Percentiles rank a stretch among this genome's conserved stretches.
Conservation (phyloP, 2,113 vertebrate genomes). For the Anolis carolinensis region DNA sequence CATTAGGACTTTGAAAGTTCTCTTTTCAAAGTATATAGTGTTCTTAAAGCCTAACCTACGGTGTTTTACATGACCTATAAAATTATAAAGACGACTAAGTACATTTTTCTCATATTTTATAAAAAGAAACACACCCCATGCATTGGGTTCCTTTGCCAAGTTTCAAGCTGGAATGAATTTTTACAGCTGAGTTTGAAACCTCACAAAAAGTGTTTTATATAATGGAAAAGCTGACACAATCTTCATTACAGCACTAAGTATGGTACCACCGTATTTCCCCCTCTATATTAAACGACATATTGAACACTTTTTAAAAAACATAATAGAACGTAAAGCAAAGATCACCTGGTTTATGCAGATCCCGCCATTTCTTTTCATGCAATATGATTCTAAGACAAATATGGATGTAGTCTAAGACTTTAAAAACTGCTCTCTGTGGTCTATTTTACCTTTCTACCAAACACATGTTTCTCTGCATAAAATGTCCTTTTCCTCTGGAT, state of each 20-base stretch:
- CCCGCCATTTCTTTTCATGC: neutral
- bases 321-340: conserved; percentile 28
- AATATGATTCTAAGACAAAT: conserved; percentile 2
- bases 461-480: neutral
- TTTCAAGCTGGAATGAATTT: conserved; percentile 51
- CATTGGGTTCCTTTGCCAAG: conserved; percentile 38
- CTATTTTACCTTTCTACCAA: neutral
- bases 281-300: conserved; percentile 33
- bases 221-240: conserved; percentile 65
- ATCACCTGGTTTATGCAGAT: conserved; percentile 15
- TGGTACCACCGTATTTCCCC: conserved; percentile 47
- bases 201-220: conserved; percentile 63
- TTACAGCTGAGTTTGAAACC: conserved; percentile 56
- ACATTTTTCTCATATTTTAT: conserved; percentile 36
- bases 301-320: conserved; percentile 30
- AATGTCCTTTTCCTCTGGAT: neutral
- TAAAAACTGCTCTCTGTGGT: neutral
- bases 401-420: neutral
- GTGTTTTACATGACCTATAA: conserved; percentile 28
- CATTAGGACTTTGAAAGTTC: conserved; percentile 10
- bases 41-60: conserved; percentile 9
- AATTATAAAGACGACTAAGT: conserved; percentile 31
- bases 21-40: conserved; percentile 23
- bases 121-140: conserved; percentile 43
- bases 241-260: conserved; percentile 49